These are phyloP conservation scores for Pogonocichla stellata DNA, from an alignment of 2,113 vertebrate genomes.

Conservation along the genomic window DNA sequence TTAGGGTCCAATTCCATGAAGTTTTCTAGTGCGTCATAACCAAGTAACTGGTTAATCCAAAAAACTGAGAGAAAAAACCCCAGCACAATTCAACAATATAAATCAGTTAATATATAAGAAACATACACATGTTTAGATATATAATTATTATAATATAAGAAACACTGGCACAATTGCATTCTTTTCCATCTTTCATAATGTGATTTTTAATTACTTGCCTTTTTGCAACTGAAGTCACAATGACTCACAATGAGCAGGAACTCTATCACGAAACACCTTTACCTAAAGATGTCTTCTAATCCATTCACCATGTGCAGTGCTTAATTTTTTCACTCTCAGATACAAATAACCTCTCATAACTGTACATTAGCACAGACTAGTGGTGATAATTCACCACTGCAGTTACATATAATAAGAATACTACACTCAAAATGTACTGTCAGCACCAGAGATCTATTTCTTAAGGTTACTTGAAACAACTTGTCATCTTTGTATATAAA, in stretches of 20 bases:
- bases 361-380: slow-evolving; percentile 61
- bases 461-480: background rate
- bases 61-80: background rate
- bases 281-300: background rate
- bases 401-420: background rate
- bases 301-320: background rate
- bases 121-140: too few species aligned
- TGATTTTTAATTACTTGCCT: background rate
- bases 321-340: background rate
- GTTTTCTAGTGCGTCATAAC: background rate
- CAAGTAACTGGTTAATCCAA: background rate
- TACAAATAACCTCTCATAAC: background rate
- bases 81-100: background rate
- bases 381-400: slow-evolving; percentile 28
- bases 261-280: background rate
- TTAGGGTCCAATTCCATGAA: background rate
- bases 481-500: background rate
- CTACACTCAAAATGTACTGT: background rate
- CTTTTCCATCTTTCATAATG: background rate
- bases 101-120: background rate
- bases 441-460: background rate
- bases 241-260: background rate
- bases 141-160: background rate
- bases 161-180: background rate
- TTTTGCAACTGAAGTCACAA: background rate